Base-by-base conservation (phyloP, 2,888 invertebrate genomes). In the Synergus itoensis region DNA sequence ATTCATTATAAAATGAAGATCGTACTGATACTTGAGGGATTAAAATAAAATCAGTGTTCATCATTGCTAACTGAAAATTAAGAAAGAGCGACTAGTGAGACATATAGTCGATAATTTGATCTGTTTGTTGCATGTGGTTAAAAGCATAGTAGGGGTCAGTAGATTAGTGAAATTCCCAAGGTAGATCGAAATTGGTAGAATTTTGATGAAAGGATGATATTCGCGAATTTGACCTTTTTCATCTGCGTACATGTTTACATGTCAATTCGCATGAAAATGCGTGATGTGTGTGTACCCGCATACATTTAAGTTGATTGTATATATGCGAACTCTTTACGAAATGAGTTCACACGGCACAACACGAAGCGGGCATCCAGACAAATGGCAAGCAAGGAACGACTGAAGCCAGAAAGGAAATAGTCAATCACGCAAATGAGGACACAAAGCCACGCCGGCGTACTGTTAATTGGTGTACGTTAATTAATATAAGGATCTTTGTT, bases 381-480 rank as follows among this genome's bases (percentile, higher is more conserved):
- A 81, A 69, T 76, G 63, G 80, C 45, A 36, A 78, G 65, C 43
- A 43, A 76, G 60, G 62, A 48, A 80, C 75, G 45, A 69, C 69
- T 69, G 79, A 80, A 82, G 83, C 79, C 80, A 73, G 78, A 83
- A 87, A 85, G 86, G 84, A 86, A 88, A 86, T 85, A 84, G 84
- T 84, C 85, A 85, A 88, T 88, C 87, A 83, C 79, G 80, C 83
- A 84, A 87, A 87, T 84, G 83, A 85, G 85, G 81, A 82, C 81
- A 86, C 85, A 88, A 88, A 87, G 85, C 84, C 81, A 67, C 81
- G 80, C 82, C 83, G 83, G 81, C 79, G 73, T 75, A 53, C 78
- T 78, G 83, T 86, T 88, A 88, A 88, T 88, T 88, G 86, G 85
- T 85, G 77, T 80, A 82, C 84, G 85, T 87, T 88, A 84, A 84